Evolutionary conservation across 2,888 invertebrate species (phyloP), one percentile per base, ranked within the genome.

Genomic region (Sphaerophoria rueppellii): DNA sequence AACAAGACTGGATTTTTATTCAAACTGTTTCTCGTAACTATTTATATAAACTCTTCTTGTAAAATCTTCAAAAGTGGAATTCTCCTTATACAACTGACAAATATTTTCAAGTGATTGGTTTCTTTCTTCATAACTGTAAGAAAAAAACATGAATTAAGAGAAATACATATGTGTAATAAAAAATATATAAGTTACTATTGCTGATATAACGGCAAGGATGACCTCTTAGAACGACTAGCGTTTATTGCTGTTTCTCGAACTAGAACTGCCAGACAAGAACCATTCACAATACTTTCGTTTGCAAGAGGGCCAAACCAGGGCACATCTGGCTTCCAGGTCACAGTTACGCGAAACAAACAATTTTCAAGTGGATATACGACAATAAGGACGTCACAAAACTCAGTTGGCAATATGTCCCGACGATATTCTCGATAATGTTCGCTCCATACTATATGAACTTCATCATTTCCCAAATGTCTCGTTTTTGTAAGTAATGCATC

Each of bases 401-500:
- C 99, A 11, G 99, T 99, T 72, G 99, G 98, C 90, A 99, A 96
- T 88, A 99, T 98, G 90, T 98, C 98, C 75, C 99, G 95, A 79
- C 98, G 94, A 93, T 99, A 99, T 90, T 98, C 98, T 86, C 98
- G 94, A 92, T 94, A 95, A 92, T 99, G 98, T 90, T 99, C 99
- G 67, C 98, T 98, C 99, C 99, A 99, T 40, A 99, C 98, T 87
- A 99, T 98, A 91, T 99, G 99, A 78, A 99, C 97, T 92, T 99
- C 99, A 92, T 99, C 99, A 92, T 99, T 99, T 60, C 99, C 99
- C 87, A 99, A 93, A 93, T 99, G 99, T 4, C 98, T 95, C 12
- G 98, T 97, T 96, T 98, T 98, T 90, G 96, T 96, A 69, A 97
- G 93, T 88, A 98, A 95, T 78, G 96, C 95, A 91, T 98, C 98